phyloP scores from a whole-genome alignment of 2,797 vertebrate species.

The Phalloptychus januarius region DNA sequence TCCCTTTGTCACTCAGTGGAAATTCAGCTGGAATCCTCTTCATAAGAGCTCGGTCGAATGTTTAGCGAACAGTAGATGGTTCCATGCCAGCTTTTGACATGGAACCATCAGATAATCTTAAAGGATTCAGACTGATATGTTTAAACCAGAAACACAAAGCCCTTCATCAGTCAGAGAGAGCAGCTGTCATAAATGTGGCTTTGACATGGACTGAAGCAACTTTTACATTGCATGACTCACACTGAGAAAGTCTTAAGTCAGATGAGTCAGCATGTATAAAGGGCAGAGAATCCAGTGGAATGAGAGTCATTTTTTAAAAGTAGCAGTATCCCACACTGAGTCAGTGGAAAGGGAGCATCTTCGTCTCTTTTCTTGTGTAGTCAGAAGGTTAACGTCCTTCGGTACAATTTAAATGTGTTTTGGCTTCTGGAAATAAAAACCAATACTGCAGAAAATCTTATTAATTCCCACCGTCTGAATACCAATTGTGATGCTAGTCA shows the following conservation, averaged over 20 bases:
- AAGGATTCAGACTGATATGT: slow-evolving; percentile 9
- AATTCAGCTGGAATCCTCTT: slow-evolving; percentile 6
- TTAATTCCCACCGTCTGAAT: background rate
- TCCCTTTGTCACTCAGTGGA: slow-evolving; percentile 13
- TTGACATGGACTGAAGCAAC: slow-evolving; percentile 40
- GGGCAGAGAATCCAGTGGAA: slow-evolving; percentile 57
- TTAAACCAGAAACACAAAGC: background rate
- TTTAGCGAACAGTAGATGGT: background rate
- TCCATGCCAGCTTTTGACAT: background rate
- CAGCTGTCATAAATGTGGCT: slow-evolving; percentile 26
- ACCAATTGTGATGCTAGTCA: background rate
- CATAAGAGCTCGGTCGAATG: background rate
- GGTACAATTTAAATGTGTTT: background rate
- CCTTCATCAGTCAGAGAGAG: slow-evolving; percentile 13
- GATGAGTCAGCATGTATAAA: slow-evolving; percentile 38
- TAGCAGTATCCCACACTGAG: slow-evolving; percentile 54
- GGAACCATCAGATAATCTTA: background rate
- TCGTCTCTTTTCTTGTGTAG: slow-evolving; percentile 29
- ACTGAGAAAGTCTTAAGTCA: slow-evolving; percentile 38
- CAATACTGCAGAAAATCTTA: background rate
- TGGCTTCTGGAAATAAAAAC: background rate
- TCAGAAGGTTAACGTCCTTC: slow-evolving; percentile 27
- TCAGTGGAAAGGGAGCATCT: slow-evolving; percentile 43
- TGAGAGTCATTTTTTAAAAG: slow-evolving; percentile 48
- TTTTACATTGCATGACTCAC: slow-evolving; percentile 56